Evolutionary conservation across 2,113 vertebrate genomes (phyloP), one percentile per base, ranked within the genome.

Genomic region (Oryzias woworae): DNA sequence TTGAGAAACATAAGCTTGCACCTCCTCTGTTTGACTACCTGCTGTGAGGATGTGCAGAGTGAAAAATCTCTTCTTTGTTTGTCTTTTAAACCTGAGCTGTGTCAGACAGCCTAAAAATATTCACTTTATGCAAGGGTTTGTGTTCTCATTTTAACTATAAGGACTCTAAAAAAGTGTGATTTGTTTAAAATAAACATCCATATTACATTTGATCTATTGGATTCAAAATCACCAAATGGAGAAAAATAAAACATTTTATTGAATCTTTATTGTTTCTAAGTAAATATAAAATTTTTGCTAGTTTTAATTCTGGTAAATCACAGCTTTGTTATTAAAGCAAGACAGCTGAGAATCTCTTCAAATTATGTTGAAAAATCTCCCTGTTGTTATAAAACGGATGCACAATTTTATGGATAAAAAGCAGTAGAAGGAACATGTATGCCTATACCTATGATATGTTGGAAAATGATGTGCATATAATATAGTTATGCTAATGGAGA

Each of bases 1-100:
- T 77, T 75, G 45, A 47, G 79, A 85, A 71, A 75, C 8, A 66
- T 7, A 15, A 59, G 28, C 28, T 18, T 23, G 15, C 1, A 26
- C 5, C 44, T 47, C 24, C 41, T 71, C 58, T 67, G 44, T 50
- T 20, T 52, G 12, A 51, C 23, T 61, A n/a, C 48, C 20, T 20
- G 0, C 46, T 36, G 36, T 36, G 36, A 36, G 36, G 2, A 36
- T 23, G 18, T 53, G 23, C 15, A 44, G 26, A 50, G 1, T 31
- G 51, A 48, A 12, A 2, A 59, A 44, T 54, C 36, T 42, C 2
- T 48, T 66, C 20, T 65, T 49, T 43, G 14, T 77, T 58, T 58
- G 28, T 68, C 36, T 36, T 6, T 17, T 42, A 55, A 7, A 44
- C 20, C 7, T 23, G 22, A 60, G 53, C 36, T 15, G 14, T 31